A percentile compares a stretch with the other conserved stretches of the same genome.
Evolutionary conservation across 2,113 vertebrate genomes (phyloP).

Genomic region (Larimichthys polyactis): DNA sequence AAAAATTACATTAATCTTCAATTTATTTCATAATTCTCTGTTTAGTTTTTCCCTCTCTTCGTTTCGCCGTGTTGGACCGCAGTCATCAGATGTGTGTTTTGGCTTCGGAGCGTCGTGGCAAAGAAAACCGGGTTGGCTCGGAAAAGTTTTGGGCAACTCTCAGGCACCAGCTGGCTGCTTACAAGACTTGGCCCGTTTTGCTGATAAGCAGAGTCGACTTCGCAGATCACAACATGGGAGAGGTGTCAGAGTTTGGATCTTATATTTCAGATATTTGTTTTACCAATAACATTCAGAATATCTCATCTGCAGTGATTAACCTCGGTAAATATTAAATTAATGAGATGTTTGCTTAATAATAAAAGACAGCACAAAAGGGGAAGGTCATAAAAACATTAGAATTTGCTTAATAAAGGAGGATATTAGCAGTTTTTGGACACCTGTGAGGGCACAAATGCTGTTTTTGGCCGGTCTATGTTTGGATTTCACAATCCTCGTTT

Average conservation of each 20-base stretch:
- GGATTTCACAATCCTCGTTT: no score
- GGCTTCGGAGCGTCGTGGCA: constrained; percentile 35
- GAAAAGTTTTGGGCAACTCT: constrained; percentile 57
- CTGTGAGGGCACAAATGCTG: not conserved
- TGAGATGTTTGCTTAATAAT: not conserved
- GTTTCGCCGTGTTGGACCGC: constrained; percentile 24
- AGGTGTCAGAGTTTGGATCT: constrained; percentile 38
- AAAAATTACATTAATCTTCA: constrained; percentile 1
- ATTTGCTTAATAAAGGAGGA: not conserved
- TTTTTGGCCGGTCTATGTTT: not conserved
- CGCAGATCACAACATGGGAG: constrained; percentile 38
- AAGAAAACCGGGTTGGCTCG: constrained; percentile 50
- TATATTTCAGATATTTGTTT: constrained; percentile 32
- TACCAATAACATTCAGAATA: constrained; percentile 10
- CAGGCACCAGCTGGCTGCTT: constrained; percentile 65
- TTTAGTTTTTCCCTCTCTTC: constrained; percentile 3
- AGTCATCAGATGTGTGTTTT: constrained; percentile 59
- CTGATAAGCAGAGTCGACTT: constrained; percentile 38
- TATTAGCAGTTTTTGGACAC: not conserved
- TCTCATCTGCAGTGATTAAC: constrained; percentile 45
- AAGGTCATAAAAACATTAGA: not conserved
- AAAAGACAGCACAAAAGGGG: not conserved
- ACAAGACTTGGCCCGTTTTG: constrained; percentile 48
- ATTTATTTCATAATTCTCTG: constrained; percentile 2
- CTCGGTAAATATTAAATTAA: constrained; percentile 22